Conservation (phyloP, 2,113 vertebrate species). For the Elanus axillaris region DNA sequence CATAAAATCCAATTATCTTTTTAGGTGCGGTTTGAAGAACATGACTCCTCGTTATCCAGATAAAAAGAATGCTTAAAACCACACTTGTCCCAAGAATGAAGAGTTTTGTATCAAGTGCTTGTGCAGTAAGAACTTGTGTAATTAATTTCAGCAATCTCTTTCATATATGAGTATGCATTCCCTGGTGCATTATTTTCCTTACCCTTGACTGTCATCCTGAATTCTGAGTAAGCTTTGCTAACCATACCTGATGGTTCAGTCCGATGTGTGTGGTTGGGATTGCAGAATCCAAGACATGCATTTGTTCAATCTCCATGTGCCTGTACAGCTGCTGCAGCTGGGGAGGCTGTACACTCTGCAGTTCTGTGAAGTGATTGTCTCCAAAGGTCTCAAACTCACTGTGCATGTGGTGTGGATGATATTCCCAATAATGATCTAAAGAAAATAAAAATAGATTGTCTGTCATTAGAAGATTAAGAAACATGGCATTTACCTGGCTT, state of each 20-base stretch:
- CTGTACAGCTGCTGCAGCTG: conserved; percentile 86
- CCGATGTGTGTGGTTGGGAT: conserved; percentile 75
- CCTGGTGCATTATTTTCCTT: background rate
- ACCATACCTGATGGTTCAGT: conserved; percentile 74
- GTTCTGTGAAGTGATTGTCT: conserved; percentile 92
- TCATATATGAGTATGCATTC: background rate
- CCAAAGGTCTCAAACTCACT: conserved; percentile 88
- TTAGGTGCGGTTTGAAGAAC: background rate
- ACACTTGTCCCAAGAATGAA: background rate
- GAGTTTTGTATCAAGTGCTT: background rate
- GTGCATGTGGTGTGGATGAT: conserved; percentile 82
- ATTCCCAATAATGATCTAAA: conserved; percentile 92
- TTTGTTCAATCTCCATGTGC: conserved; percentile 83
- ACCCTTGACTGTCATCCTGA: background rate
- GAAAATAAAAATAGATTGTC: background rate
- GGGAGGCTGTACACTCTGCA: conserved; percentile 91
- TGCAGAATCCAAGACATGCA: conserved; percentile 84
- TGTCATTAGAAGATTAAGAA: background rate
- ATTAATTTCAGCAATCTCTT: background rate
- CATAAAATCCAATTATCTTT: background rate
- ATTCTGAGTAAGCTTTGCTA: background rate
- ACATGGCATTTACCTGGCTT: background rate
- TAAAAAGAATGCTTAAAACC: background rate
- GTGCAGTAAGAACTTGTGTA: background rate
- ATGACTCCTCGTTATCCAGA: background rate